Percentiles rank a stretch among this genome's conserved stretches.
These are phyloP conservation scores for Scolanthus callimorphus DNA, from an alignment of 92 coral and sea anemone species.

Conservation along the genomic window DNA sequence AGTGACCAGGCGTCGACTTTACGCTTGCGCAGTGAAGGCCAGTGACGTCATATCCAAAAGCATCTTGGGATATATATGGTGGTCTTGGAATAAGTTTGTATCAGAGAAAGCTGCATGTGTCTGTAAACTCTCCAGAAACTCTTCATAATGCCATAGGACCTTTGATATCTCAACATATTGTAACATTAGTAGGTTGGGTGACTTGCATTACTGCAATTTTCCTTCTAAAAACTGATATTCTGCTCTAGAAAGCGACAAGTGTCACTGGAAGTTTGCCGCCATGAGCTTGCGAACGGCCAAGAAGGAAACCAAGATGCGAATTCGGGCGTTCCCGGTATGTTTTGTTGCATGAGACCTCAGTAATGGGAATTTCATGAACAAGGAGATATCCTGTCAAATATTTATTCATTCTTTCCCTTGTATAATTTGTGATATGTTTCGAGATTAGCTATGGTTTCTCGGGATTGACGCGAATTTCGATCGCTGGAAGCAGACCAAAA, in stretches of 20 bases:
- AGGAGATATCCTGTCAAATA: too few relatives aligned
- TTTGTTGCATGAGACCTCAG: too few relatives aligned
- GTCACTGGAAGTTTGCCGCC: conserved; percentile 25
- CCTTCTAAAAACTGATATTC: neutral
- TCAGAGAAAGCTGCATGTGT: neutral
- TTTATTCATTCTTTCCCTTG: too few relatives aligned
- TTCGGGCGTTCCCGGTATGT: conserved; percentile 97
- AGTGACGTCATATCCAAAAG: conserved; percentile 88
- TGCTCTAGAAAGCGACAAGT: conserved; percentile 17
- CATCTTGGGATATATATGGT: conserved; percentile 93
- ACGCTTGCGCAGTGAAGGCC: conserved; percentile 48
- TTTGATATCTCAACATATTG: too few relatives aligned
- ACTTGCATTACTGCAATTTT: conserved; percentile 8
- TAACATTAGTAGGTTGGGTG: too few relatives aligned
- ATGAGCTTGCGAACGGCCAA: conserved; percentile 89
- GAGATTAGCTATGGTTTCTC: too few relatives aligned
- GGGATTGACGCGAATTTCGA: too few relatives aligned
- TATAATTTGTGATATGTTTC: too few relatives aligned
- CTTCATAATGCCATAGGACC: conserved; percentile 14
- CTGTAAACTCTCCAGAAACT: conserved; percentile 6
- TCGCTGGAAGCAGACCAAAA: too few relatives aligned
- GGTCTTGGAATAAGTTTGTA: conserved; percentile 23
- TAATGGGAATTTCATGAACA: too few relatives aligned
- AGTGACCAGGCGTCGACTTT: conserved; percentile 53
- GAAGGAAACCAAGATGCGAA: conserved; percentile 97